These are phyloP conservation scores for Brachyalestes nurse DNA, from an alignment of 2,797 vertebrate species.

Conservation along the genomic window DNA sequence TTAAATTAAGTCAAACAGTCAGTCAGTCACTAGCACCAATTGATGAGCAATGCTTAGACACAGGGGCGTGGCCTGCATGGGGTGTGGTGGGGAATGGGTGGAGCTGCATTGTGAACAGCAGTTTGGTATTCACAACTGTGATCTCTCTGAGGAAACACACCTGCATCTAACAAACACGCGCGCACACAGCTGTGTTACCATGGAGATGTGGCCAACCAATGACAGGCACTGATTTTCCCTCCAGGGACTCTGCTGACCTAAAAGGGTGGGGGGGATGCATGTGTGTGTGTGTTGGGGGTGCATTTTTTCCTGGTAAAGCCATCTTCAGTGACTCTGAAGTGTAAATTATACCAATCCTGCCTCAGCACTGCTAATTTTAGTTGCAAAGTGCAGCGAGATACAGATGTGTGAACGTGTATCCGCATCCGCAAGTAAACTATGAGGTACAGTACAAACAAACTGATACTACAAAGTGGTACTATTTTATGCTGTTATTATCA, in stretches of 20 bases:
- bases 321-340: constrained; percentile 67
- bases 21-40: too few relatives aligned
- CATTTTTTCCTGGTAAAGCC: constrained; percentile 19
- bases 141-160: constrained; percentile 30
- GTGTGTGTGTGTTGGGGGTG: constrained; percentile 6
- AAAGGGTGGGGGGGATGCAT: constrained; percentile 22
- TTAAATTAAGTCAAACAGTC: too few relatives aligned
- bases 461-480: too few relatives aligned
- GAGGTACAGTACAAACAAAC: neutral
- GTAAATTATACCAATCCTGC: constrained; percentile 70
- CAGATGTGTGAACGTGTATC: constrained; percentile 23
- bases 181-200: constrained; percentile 76
- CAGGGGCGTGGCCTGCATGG: neutral
- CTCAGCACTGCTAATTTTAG: constrained; percentile 57
- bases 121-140: constrained; percentile 13
- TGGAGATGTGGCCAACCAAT: constrained; percentile 81
- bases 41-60: too few relatives aligned
- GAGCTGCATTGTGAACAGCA: constrained; percentile 13
- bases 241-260: constrained; percentile 79
- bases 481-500: too few relatives aligned
- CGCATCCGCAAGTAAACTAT: neutral
- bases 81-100: neutral
- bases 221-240: constrained; percentile 75
- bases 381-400: constrained; percentile 20
- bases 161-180: constrained; percentile 19